Percentiles rank a stretch among this genome's conserved stretches.
Conservation (phyloP, 2,888 invertebrate genomes). For the Macrosiphum euphorbiae region DNA sequence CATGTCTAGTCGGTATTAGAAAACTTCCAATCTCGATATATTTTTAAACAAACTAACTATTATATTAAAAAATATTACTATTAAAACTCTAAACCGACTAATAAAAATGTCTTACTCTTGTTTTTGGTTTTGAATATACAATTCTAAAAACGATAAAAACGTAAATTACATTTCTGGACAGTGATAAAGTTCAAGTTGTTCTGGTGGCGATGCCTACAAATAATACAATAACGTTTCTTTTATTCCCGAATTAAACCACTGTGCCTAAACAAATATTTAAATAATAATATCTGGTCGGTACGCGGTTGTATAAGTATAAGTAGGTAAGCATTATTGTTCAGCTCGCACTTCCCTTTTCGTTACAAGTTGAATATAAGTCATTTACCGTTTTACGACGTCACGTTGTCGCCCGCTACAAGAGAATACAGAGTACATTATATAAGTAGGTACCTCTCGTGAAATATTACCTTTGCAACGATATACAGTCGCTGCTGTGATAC, state of each 20-base stretch:
- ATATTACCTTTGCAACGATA: conserved; percentile 27
- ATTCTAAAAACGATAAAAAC: not conserved
- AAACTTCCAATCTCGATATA: not conserved
- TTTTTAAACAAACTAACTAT: not conserved
- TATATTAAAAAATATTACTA: not conserved
- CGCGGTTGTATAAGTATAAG: not conserved
- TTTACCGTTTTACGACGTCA: not conserved
- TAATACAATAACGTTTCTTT: not conserved
- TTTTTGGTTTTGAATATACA: not conserved
- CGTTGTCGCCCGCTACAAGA: not conserved
- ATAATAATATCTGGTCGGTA: not conserved
- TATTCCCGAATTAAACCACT: not conserved
- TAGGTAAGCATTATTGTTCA: not conserved
- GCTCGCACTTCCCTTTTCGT: not conserved
- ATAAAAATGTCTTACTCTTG: not conserved
- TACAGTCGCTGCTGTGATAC: not conserved
- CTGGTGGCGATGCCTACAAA: not conserved
- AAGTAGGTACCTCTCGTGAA: not conserved
- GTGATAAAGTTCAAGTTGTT: not conserved
- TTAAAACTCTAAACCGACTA: not conserved
- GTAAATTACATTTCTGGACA: not conserved
- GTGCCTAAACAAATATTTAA: not conserved
- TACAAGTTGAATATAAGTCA: conserved; percentile 32
- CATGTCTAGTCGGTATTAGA: not conserved
- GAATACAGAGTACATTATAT: not conserved